Percentiles rank a stretch among this genome's conserved stretches.
Evolutionary conservation across 2,797 vertebrate species (phyloP).

Genomic region (Etheostoma perlongum): DNA sequence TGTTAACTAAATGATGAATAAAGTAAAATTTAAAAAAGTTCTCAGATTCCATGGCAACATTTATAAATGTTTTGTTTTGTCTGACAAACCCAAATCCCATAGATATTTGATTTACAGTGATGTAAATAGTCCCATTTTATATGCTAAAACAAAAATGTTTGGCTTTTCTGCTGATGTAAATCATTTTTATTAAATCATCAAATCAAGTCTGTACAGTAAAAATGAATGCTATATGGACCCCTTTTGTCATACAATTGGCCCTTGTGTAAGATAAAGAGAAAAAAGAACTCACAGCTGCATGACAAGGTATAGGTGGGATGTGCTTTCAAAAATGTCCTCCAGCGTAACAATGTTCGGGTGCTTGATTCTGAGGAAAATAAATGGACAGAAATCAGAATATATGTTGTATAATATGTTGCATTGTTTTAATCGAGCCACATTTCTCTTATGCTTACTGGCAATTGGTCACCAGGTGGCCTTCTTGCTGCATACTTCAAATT

Average conservation of each 20-base stretch:
- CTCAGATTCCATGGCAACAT: neutral
- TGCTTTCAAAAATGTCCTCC: slow-evolving; percentile 97
- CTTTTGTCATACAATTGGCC: neutral
- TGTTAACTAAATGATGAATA: neutral
- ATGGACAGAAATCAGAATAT: slow-evolving; percentile 18
- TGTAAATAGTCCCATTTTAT: neutral
- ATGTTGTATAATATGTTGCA: neutral
- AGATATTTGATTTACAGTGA: neutral
- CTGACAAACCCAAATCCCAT: neutral
- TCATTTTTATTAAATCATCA: neutral
- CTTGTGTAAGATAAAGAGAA: neutral
- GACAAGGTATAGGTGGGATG: slow-evolving; percentile 96
- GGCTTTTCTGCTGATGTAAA: neutral
- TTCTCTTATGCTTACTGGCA: slow-evolving; percentile 16
- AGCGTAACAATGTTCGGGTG: slow-evolving; percentile 96
- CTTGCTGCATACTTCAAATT: slow-evolving; percentile 53
- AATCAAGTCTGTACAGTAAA: neutral
- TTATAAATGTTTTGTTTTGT: neutral
- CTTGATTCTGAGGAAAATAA: slow-evolving; percentile 88
- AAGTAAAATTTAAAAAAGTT: neutral
- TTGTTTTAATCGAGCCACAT: slow-evolving; percentile 9
- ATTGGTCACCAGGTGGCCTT: slow-evolving; percentile 72
- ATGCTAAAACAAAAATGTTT: neutral
- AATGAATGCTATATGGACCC: neutral
- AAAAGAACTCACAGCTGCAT: slow-evolving; percentile 95